Evolutionary conservation across 2,797 vertebrate species (phyloP).

Genomic region (Streptopelia turtur): DNA sequence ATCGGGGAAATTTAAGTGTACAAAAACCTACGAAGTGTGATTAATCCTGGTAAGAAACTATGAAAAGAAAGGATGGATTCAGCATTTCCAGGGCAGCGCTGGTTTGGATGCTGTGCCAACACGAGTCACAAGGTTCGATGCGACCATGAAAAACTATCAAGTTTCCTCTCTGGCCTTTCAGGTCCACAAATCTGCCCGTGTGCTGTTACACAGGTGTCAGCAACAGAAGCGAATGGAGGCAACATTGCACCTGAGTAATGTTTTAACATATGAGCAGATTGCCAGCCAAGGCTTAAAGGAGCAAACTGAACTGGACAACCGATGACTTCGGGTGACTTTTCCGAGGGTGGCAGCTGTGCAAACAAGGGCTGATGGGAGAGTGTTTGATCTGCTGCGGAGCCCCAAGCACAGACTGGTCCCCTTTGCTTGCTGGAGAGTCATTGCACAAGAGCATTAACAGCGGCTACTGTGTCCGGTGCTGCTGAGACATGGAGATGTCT

Average conservation of each 20-base stretch:
- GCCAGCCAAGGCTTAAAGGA: background rate
- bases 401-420: background rate
- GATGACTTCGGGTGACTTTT: background rate
- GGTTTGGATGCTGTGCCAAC: background rate
- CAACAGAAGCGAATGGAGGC: background rate
- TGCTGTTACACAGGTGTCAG: background rate
- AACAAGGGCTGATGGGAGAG: background rate
- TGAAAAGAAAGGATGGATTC: background rate
- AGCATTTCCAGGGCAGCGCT: background rate
- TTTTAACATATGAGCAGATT: background rate
- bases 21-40: accelerated
- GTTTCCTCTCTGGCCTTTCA: background rate
- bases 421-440: background rate
- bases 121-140: accelerated
- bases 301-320: background rate
- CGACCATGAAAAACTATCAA: background rate
- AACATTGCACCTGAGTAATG: background rate
- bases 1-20: background rate
- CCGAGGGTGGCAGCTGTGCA: constrained; percentile 3
- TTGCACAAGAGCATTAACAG: background rate
- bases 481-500: background rate
- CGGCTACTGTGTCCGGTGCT: background rate
- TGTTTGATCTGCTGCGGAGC: background rate
- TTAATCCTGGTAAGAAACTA: background rate
- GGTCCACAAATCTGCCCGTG: background rate